Evolutionary conservation across 2,113 vertebrate species (phyloP), one percentile per base, ranked within the genome.

Genomic region (Pseudorasbora parva): DNA sequence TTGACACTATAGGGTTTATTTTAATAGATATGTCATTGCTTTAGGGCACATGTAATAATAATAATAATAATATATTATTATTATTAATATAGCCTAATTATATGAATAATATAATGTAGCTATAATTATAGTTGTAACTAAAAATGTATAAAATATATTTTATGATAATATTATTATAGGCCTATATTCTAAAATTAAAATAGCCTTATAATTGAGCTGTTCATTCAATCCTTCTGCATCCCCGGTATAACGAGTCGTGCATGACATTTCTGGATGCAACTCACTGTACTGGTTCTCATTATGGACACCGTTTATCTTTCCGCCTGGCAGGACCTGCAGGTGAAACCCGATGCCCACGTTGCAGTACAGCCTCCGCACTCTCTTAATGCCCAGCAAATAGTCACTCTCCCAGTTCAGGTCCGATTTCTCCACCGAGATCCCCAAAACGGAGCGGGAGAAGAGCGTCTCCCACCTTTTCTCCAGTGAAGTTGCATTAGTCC

Each of bases 271-370:
- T 92, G 91, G 93, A 93, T 91, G 93, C 92, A 92, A 99, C 97
- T 99, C 95, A 98, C 98, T 99, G 97, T 99, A 97, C 93, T 95
- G 96, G 94, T 94, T 97, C 90, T 98, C 97, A 93, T 94, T 94
- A 91, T 99, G 97, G 88, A 92, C 96, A 90, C 97, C 97, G 92
- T 94, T 96, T 92, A 99, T 97, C 94, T 93, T 92, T 93, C 97
- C 96, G 88, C 95, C 95, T 87, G 96, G 96, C 90, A 96, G 93
- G 91, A 99, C 91, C 94, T 99, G 97, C 86, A 99, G 96, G 94
- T 99, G 97, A 92, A 97, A 98, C 92, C 98, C 97, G 93, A 98
- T 99, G 94, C 98, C 97, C 92, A 98, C 96, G 92, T 98, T 98
- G 96, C 97, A 99, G 94, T 99, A 99, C 89, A 99, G 97, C 92